phyloP scores from a whole-genome alignment of 2,113 vertebrate species.

The Falcunculus frontatus region DNA sequence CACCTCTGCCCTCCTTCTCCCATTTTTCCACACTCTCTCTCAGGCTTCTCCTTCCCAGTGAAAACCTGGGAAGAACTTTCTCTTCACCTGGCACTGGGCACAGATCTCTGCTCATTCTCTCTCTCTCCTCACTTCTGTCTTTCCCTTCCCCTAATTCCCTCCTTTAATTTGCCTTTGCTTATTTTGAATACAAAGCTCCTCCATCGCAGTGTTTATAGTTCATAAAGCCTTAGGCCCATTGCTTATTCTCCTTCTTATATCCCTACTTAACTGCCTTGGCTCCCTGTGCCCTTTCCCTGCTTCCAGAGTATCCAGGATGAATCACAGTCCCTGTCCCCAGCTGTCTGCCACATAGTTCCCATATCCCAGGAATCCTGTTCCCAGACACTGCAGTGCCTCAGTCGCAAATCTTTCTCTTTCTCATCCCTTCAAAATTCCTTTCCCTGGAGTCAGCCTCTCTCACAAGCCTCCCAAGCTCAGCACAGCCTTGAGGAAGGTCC shows the following conservation, averaged over 20 bases:
- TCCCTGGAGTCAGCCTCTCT: background rate
- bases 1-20: background rate
- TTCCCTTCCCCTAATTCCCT: background rate
- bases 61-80: background rate
- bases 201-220: slow-evolving; percentile 42
- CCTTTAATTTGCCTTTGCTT: slow-evolving; percentile 51
- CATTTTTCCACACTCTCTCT: background rate
- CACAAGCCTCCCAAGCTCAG: background rate
- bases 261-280: background rate
- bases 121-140: background rate
- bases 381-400: background rate
- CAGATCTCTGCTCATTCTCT: background rate
- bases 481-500: background rate
- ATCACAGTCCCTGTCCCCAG: background rate
- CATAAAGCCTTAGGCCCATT: slow-evolving; percentile 2
- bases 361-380: background rate
- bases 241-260: slow-evolving; percentile 3
- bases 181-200: slow-evolving; percentile 37
- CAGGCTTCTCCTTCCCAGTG: background rate
- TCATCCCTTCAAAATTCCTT: background rate
- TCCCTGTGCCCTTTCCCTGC: slow-evolving; percentile 12
- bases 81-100: background rate
- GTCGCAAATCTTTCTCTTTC: background rate
- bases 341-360: background rate
- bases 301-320: background rate